phyloP scores from a whole-genome alignment of 1,140 invertebrate genomes.

The Drosophila cardini region DNA sequence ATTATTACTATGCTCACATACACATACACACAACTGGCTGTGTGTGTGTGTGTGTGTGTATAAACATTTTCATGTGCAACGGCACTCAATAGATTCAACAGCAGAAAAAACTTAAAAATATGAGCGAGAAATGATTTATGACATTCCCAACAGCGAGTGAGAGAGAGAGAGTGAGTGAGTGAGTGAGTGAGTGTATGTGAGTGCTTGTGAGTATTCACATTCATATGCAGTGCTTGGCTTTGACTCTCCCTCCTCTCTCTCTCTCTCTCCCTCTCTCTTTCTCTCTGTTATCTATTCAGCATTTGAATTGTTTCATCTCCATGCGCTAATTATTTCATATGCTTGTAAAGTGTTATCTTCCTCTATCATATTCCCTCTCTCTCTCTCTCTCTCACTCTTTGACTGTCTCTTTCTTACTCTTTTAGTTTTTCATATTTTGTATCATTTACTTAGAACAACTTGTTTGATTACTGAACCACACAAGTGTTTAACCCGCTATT shows the following conservation, averaged over 20 bases:
- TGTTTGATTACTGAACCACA: conserved; percentile 74
- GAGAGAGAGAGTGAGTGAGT: conserved; percentile 22
- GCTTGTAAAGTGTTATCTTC: conserved; percentile 52
- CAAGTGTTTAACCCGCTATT: conserved; percentile 54
- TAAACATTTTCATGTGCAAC: conserved; percentile 52
- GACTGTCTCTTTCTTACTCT: conserved; percentile 25
- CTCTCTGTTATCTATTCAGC: conserved; percentile 61
- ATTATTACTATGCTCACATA: conserved; percentile 54
- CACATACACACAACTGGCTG: conserved; percentile 4
- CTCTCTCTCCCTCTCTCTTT: no score
- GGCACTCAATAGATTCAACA: conserved; percentile 59
- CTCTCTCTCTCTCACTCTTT: conserved; percentile 9
- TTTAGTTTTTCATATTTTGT: conserved; percentile 44
- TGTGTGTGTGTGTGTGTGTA: conserved; percentile 27
- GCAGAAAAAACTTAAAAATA: conserved; percentile 74
- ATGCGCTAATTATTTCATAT: conserved; percentile 82
- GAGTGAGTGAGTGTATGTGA: conserved; percentile 20
- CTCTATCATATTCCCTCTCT: conserved; percentile 6
- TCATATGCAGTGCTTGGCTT: conserved; percentile 4
- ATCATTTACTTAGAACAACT: conserved; percentile 68
- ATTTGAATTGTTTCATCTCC: conserved; percentile 61
- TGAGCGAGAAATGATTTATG: conserved; percentile 81
- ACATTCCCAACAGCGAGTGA: conserved; percentile 48
- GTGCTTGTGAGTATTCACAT: conserved; percentile 11
- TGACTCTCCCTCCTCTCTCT: conserved; percentile 21